These are phyloP conservation scores for Aratinga solstitialis DNA, from an alignment of 2,797 vertebrate genomes.

Conservation along the genomic window DNA sequence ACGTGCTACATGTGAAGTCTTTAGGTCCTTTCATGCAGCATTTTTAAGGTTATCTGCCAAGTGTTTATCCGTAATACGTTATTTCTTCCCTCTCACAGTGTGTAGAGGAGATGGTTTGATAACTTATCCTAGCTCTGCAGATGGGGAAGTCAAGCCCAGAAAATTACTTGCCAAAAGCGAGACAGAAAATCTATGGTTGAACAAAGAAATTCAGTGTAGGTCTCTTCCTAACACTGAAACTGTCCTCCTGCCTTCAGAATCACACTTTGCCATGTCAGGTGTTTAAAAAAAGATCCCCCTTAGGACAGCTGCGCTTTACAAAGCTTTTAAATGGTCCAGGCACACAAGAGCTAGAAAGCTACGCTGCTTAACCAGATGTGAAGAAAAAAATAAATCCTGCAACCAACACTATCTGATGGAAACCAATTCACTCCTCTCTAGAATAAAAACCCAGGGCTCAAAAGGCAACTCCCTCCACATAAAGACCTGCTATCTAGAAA, in stretches of 20 bases:
- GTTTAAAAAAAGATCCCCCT: not conserved
- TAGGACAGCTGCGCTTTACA: not conserved
- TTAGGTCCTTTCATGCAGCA: not conserved
- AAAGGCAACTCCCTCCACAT: not conserved
- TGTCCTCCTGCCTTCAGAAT: slow-evolving; percentile 7
- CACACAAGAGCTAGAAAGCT: not conserved
- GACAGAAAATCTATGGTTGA: slow-evolving; percentile 24
- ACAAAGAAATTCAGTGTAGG: not conserved
- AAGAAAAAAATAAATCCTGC: not conserved
- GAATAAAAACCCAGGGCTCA: not conserved
- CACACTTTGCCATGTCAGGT: not conserved
- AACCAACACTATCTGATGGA: not conserved
- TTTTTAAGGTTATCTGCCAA: not conserved
- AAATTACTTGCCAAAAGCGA: slow-evolving; percentile 42
- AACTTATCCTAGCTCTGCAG: slow-evolving; percentile 18
- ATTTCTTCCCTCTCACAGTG: too few species aligned
- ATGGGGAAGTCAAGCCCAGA: slow-evolving; percentile 1
- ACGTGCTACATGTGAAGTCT: not conserved
- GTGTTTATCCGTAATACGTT: not conserved
- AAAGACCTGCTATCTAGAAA: slow-evolving; percentile 39
- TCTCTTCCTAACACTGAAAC: not conserved
- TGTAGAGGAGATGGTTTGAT: not conserved
- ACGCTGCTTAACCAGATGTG: not conserved
- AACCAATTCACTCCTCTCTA: not conserved
- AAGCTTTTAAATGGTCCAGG: slow-evolving; percentile 9